Evolutionary conservation across 1,140 invertebrate genomes (phyloP).

Genomic region (Adelges cooleyi): DNA sequence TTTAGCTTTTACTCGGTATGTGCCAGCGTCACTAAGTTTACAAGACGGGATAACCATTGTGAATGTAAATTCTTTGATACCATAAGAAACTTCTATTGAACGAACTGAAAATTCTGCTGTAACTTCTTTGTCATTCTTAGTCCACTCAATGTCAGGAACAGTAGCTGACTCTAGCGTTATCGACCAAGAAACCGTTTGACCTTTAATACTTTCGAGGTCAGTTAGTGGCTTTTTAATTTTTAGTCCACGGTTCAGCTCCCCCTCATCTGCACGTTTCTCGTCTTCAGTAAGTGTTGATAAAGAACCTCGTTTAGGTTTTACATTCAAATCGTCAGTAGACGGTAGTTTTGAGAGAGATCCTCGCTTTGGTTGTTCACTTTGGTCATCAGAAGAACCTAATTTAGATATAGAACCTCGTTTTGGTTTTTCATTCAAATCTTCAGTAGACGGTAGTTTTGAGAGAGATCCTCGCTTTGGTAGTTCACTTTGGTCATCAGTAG

Average conservation of each 20-base stretch:
- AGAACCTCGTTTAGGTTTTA: slow-evolving; percentile 1
- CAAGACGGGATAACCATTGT: slow-evolving; percentile 53
- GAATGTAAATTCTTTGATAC: slow-evolving; percentile 60
- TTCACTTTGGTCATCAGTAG: background rate
- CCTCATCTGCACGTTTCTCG: too few species aligned
- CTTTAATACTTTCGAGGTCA: slow-evolving; percentile 55
- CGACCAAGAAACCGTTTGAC: slow-evolving; percentile 54
- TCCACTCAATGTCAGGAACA: slow-evolving; percentile 48
- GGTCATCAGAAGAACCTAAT: background rate
- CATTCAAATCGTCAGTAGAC: background rate
- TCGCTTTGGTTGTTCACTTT: background rate
- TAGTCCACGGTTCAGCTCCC: slow-evolving; percentile 63
- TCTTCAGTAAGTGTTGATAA: too few species aligned
- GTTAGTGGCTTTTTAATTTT: slow-evolving; percentile 55
- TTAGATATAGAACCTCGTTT: background rate
- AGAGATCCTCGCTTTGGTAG: background rate
- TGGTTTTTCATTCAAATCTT: background rate
- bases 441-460: background rate
- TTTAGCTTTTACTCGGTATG: slow-evolving; percentile 60
- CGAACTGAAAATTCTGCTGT: slow-evolving; percentile 41
- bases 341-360: background rate
- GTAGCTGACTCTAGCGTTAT: slow-evolving; percentile 72
- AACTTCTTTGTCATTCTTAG: slow-evolving; percentile 40
- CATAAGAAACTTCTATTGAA: slow-evolving; percentile 55
- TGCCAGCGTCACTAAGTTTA: slow-evolving; percentile 61